Evolutionary conservation across 2,113 vertebrate genomes (phyloP).

Genomic region (Albula glossodonta): DNA sequence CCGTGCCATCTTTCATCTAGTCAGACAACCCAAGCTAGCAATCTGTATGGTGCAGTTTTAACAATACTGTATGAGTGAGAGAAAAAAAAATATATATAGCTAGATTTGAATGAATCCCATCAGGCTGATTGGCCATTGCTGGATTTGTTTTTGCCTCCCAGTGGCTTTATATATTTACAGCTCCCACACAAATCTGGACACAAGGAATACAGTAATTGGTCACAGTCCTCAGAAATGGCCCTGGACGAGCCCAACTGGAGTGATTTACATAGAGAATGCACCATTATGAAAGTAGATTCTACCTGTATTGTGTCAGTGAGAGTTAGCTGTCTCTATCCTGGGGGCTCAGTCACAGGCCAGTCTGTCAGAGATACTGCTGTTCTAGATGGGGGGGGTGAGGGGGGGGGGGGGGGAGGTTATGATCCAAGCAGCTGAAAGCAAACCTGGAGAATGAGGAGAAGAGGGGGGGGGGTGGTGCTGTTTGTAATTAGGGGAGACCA

Average conservation of each 20-base stretch:
- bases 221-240: background rate
- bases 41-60: conserved; percentile 75
- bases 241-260: background rate
- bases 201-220: background rate
- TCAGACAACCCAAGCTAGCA: conserved; percentile 89
- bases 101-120: conserved; percentile 68
- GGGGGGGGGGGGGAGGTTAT: background rate
- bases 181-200: conserved; percentile 7
- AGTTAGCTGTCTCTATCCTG: background rate
- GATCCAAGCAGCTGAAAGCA: background rate
- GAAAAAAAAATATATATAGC: conserved; percentile 58
- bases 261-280: conserved; percentile 11
- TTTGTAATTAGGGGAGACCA: background rate
- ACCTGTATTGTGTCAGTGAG: background rate
- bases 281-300: background rate
- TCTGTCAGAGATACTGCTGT: background rate
- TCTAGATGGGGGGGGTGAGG: background rate
- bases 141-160: background rate
- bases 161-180: background rate
- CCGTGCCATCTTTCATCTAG: conserved; percentile 95
- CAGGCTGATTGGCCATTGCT: conserved; percentile 29
- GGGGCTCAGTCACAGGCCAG: background rate
- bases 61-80: conserved; percentile 55
- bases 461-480: background rate
- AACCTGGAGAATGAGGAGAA: background rate